Evolutionary conservation across 2,888 invertebrate genomes (phyloP).

Genomic region (Agonopterix subpropinquella): DNA sequence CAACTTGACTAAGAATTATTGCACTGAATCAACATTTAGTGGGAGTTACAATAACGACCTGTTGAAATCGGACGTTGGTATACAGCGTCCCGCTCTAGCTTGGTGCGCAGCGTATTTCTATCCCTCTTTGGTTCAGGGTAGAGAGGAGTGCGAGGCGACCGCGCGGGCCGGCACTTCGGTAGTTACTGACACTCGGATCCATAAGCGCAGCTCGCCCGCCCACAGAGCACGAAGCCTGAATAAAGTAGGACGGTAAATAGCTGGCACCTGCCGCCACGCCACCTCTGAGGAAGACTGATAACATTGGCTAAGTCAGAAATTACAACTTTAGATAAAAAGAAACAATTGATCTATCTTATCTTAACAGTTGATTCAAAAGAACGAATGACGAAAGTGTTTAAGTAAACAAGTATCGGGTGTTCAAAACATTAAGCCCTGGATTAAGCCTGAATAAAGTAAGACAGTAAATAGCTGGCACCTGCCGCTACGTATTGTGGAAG

Average conservation of each 20-base stretch:
- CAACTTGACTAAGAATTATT: slow-evolving; percentile 54
- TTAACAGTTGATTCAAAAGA: too few relatives aligned
- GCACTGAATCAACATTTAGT: slow-evolving; percentile 65
- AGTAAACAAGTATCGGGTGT: too few relatives aligned
- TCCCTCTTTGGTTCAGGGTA: slow-evolving; percentile 33
- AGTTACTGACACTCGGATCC: slow-evolving; percentile 65
- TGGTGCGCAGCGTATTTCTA: slow-evolving; percentile 33
- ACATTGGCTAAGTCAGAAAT: too few relatives aligned
- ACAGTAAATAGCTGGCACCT: too few relatives aligned
- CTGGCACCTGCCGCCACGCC: slow-evolving; percentile 51
- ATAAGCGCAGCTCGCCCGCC: slow-evolving; percentile 55
- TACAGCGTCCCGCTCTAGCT: slow-evolving; percentile 51
- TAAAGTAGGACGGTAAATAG: slow-evolving; percentile 65
- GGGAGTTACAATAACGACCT: slow-evolving; percentile 69
- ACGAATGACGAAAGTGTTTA: too few relatives aligned
- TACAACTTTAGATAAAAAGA: too few relatives aligned
- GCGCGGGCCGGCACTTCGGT: slow-evolving; percentile 56
- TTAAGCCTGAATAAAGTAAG: slow-evolving; percentile 15
- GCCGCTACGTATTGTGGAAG: too few relatives aligned
- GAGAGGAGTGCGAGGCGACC: slow-evolving; percentile 47
- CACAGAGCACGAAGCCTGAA: slow-evolving; percentile 44
- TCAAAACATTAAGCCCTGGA: slow-evolving; percentile 8
- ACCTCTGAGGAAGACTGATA: background rate
- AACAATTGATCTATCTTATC: too few relatives aligned
- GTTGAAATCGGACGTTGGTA: slow-evolving; percentile 56